Percentiles rank a stretch among this genome's conserved stretches.
phyloP scores from a whole-genome alignment of 2,888 invertebrate species.

The Bembecia ichneumoniformis region DNA sequence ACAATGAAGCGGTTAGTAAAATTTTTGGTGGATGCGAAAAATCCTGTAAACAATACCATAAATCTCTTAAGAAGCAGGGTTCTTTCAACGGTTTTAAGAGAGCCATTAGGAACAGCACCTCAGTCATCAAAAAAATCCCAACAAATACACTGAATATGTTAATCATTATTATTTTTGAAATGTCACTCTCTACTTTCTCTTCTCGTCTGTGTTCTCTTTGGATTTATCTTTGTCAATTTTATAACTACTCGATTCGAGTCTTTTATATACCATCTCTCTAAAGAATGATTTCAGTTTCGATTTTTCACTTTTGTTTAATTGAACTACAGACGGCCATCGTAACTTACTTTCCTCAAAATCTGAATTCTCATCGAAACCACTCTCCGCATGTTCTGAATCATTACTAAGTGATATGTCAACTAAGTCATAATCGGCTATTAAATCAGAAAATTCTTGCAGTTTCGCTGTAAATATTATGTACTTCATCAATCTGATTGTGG shows the following conservation, averaged over 20 bases:
- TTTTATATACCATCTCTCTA: constrained; percentile 11
- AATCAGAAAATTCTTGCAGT: constrained; percentile 41
- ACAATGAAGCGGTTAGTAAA: constrained; percentile 13
- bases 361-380: constrained; percentile 13
- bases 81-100: constrained; percentile 42
- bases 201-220: background rate
- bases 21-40: constrained; percentile 17
- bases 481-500: constrained; percentile 37
- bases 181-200: background rate
- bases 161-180: constrained; percentile 24
- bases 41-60: constrained; percentile 27
- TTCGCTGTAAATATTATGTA: constrained; percentile 47
- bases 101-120: constrained; percentile 29
- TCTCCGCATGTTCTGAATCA: constrained; percentile 13
- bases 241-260: background rate
- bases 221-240: background rate
- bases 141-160: constrained; percentile 30
- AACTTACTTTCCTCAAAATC: constrained; percentile 12
- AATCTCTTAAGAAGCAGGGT: constrained; percentile 33
- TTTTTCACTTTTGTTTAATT: constrained; percentile 28
- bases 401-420: constrained; percentile 28
- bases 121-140: constrained; percentile 24
- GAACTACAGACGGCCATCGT: constrained; percentile 31
- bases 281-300: constrained; percentile 25
- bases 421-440: constrained; percentile 43